These are phyloP conservation scores for Caenorhabditis auriculariae DNA, from an alignment of 2,888 invertebrate genomes.

Conservation along the genomic window DNA sequence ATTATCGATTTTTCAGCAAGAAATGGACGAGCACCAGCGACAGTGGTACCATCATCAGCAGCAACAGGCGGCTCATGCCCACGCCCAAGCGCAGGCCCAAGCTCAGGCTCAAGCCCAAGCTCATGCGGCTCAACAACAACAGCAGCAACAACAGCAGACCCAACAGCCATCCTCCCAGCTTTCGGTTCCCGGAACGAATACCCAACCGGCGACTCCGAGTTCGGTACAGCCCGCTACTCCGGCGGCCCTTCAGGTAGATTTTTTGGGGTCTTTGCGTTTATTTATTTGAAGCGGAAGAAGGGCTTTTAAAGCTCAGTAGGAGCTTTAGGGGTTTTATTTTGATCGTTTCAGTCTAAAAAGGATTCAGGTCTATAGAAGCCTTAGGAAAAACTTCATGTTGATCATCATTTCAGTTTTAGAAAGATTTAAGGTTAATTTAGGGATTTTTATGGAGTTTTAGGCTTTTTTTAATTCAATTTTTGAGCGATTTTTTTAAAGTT, in stretches of 20 bases:
- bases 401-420: too few relatives aligned
- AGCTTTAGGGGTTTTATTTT: too few relatives aligned
- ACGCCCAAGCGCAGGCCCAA: slow-evolving; percentile 4
- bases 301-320: too few relatives aligned
- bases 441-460: too few relatives aligned
- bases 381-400: too few relatives aligned
- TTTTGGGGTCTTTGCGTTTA: neutral
- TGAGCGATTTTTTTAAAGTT: too few relatives aligned
- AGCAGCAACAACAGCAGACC: neutral
- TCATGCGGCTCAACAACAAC: slow-evolving; percentile 1
- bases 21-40: slow-evolving; percentile 30
- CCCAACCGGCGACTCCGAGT: slow-evolving; percentile 39
- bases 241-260: slow-evolving; percentile 7
- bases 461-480: too few relatives aligned
- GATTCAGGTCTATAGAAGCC: too few relatives aligned
- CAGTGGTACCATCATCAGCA: slow-evolving; percentile 5
- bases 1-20: neutral
- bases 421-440: too few relatives aligned
- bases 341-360: too few relatives aligned
- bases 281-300: too few relatives aligned
- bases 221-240: slow-evolving; percentile 41
- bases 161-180: slow-evolving; percentile 5
- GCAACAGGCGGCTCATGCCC: neutral
- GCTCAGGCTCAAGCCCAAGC: neutral
- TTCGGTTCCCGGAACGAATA: slow-evolving; percentile 12